These are phyloP conservation scores for Monoplex corrugatus DNA, from an alignment of 2,888 invertebrate species.

Conservation along the genomic window DNA sequence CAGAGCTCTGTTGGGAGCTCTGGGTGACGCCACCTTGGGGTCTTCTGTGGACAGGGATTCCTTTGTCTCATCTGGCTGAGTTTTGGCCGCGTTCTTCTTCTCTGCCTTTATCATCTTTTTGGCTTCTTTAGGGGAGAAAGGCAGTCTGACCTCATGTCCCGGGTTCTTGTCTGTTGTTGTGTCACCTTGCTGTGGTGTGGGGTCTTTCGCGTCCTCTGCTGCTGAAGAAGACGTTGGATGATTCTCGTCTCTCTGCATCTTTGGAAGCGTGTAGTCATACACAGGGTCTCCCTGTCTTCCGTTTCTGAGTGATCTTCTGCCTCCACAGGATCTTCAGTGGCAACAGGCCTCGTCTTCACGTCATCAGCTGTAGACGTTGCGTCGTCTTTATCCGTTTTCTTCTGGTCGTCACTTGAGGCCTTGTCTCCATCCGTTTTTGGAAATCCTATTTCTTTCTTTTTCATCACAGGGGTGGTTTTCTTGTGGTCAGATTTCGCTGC, in stretches of 20 bases:
- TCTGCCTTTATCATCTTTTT: constrained; percentile 36
- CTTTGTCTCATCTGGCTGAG: neutral
- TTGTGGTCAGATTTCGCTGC: constrained; percentile 6
- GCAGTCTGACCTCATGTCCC: constrained; percentile 3
- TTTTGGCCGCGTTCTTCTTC: constrained; percentile 28
- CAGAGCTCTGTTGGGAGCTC: constrained; percentile 8
- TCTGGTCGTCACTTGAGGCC: neutral
- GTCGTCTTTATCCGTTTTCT: neutral
- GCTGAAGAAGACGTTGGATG: neutral
- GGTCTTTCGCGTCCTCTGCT: neutral
- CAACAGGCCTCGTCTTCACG: neutral
- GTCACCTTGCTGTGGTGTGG: neutral
- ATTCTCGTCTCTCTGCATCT: neutral
- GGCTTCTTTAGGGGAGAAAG: constrained; percentile 24
- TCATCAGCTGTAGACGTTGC: neutral
- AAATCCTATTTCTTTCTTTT: neutral
- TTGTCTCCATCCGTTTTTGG: neutral
- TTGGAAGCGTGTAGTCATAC: neutral
- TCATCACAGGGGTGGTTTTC: neutral
- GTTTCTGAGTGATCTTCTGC: neutral
- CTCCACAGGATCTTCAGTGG: neutral
- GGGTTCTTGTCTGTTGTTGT: neutral
- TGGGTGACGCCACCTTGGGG: neutral
- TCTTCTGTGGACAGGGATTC: neutral
- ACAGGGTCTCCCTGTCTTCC: neutral